phyloP scores from a whole-genome alignment of 2,797 vertebrate species.

The Melanotaenia maccullochi region DNA sequence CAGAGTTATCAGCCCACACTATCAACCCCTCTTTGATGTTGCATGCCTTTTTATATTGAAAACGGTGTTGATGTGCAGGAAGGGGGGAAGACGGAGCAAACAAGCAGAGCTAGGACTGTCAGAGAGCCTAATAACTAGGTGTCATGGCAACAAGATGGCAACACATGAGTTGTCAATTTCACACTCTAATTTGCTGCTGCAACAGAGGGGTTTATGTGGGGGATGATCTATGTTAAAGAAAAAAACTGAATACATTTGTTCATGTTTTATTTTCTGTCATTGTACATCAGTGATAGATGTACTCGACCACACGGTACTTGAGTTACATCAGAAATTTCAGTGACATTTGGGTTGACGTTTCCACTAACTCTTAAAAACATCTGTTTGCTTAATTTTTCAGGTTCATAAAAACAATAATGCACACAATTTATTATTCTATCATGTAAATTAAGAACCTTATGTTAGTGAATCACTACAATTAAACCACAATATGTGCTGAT shows the following conservation, averaged over 20 bases:
- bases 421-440: neutral
- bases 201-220: slow-evolving; percentile 44
- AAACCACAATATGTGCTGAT: neutral
- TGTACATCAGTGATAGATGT: no score
- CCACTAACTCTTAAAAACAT: neutral
- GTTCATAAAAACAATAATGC: slow-evolving; percentile 11
- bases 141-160: slow-evolving; percentile 81
- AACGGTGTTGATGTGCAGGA: slow-evolving; percentile 47
- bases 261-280: neutral
- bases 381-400: slow-evolving; percentile 16
- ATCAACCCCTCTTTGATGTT: slow-evolving; percentile 21
- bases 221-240: slow-evolving; percentile 27
- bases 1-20: slow-evolving; percentile 33
- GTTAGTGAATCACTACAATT: neutral
- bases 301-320: no score
- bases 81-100: slow-evolving; percentile 40
- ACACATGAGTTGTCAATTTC: slow-evolving; percentile 80
- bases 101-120: slow-evolving; percentile 51
- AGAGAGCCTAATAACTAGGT: slow-evolving; percentile 68
- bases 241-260: slow-evolving; percentile 3
- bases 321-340: neutral
- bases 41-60: slow-evolving; percentile 38
- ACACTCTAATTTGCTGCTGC: slow-evolving; percentile 81
- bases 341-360: no score
- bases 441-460: slow-evolving; percentile 4